Conservation (phyloP, 2,113 vertebrate genomes). For the Callorhinus ursinus region DNA sequence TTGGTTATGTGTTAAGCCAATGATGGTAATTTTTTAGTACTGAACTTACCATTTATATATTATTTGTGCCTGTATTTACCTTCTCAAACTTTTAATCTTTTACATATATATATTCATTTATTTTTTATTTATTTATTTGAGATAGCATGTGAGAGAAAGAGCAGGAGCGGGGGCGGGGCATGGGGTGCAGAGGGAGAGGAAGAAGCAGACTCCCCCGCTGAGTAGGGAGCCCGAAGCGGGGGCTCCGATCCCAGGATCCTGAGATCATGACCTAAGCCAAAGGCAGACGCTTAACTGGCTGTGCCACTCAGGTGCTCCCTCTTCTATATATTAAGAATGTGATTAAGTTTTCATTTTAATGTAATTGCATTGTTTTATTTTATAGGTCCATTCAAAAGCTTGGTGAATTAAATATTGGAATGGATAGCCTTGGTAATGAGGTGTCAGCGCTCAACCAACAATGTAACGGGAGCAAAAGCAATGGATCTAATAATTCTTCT, state of each 20-base stretch:
- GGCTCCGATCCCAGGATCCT: neutral
- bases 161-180: neutral
- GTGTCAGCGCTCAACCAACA: constrained; percentile 88
- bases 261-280: neutral
- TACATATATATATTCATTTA: neutral
- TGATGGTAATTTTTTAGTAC: constrained; percentile 38
- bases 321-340: neutral
- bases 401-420: constrained; percentile 96
- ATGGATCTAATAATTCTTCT: constrained; percentile 79
- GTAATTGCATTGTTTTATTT: constrained; percentile 32
- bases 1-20: neutral
- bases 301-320: neutral
- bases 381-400: constrained; percentile 96
- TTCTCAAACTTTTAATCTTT: constrained; percentile 17
- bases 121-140: neutral
- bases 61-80: neutral
- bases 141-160: neutral
- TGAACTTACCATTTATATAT: constrained; percentile 47
- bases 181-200: neutral
- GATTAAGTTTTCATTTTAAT: constrained; percentile 20
- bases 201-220: neutral
- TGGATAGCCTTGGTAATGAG: constrained; percentile 93
- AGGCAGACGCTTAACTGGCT: neutral
- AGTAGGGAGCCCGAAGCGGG: neutral
- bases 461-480: constrained; percentile 89